phyloP scores from a whole-genome alignment of 2,797 vertebrate genomes.

The Neomorphus geoffroyi region DNA sequence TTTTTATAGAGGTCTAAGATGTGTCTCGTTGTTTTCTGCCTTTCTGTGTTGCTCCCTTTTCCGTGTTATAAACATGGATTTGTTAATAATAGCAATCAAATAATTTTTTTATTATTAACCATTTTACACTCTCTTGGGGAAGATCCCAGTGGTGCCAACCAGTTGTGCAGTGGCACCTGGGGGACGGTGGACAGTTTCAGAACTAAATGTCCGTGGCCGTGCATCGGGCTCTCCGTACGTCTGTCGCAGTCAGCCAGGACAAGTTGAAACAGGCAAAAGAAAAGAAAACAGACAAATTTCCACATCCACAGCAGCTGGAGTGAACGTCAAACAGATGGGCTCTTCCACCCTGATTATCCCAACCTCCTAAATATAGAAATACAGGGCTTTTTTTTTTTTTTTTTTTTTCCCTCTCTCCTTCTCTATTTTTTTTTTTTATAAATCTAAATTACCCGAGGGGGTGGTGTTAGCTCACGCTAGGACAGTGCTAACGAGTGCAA shows the following conservation, averaged over 20 bases:
- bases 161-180: not conserved
- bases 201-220: not conserved
- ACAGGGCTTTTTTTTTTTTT: not conserved
- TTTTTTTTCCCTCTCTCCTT: not conserved
- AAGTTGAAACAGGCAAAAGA: conserved; percentile 61
- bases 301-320: conserved; percentile 78
- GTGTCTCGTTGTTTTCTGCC: not conserved
- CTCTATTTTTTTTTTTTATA: conserved; percentile 59
- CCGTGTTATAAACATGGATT: not conserved
- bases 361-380: conserved; percentile 85
- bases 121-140: not conserved
- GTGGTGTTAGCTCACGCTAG: conserved; percentile 78
- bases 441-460: conserved; percentile 83
- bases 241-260: conserved; percentile 51
- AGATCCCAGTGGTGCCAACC: not conserved
- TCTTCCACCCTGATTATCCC: conserved; percentile 85
- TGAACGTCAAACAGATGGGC: conserved; percentile 83
- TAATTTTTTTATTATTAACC: not conserved
- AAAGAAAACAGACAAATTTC: conserved; percentile 74
- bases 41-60: not conserved
- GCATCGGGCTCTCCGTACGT: not conserved
- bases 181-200: not conserved
- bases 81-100: not conserved
- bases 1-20: not conserved
- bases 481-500: conserved; percentile 79